phyloP scores from a whole-genome alignment of 2,113 vertebrate species.

The Sylvilagus bachmani region DNA sequence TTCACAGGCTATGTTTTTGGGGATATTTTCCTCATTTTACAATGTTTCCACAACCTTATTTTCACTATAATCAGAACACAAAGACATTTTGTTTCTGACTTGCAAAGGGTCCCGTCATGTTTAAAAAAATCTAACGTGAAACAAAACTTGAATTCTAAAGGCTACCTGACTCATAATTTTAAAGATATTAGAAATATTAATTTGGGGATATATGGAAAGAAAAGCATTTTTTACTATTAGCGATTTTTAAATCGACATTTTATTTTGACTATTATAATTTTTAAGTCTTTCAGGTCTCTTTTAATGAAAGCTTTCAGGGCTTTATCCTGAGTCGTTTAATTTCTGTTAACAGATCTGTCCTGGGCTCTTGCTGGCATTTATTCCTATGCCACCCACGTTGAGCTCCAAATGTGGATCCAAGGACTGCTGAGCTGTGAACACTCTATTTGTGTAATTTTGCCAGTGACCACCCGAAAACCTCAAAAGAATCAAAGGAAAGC shows the following conservation, averaged over 20 bases:
- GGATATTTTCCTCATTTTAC: conserved; percentile 9
- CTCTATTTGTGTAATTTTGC: conserved; percentile 89
- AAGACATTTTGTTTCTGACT: conserved; percentile 53
- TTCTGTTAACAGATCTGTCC: conserved; percentile 87
- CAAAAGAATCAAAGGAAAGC: conserved; percentile 90
- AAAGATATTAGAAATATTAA: conserved; percentile 35
- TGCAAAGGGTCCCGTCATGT: background rate
- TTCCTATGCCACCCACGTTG: conserved; percentile 90
- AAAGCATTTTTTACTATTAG: background rate
- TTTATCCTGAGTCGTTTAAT: conserved; percentile 84
- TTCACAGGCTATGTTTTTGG: background rate
- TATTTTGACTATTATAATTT: conserved; percentile 45
- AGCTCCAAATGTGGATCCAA: conserved; percentile 88
- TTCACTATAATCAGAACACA: conserved; percentile 17
- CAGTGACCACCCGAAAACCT: conserved; percentile 90
- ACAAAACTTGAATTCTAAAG: conserved; percentile 44
- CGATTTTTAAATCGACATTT: conserved; percentile 35
- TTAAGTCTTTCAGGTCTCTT: conserved; percentile 74
- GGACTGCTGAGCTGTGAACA: conserved; percentile 89
- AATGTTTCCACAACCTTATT: background rate
- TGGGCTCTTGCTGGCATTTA: conserved; percentile 87
- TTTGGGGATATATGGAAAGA: background rate
- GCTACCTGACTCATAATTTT: background rate
- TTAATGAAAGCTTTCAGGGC: conserved; percentile 85
- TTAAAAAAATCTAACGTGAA: background rate